Base-by-base conservation (phyloP, 2,888 invertebrate genomes). In the Eupithecia pulchellata region DNA sequence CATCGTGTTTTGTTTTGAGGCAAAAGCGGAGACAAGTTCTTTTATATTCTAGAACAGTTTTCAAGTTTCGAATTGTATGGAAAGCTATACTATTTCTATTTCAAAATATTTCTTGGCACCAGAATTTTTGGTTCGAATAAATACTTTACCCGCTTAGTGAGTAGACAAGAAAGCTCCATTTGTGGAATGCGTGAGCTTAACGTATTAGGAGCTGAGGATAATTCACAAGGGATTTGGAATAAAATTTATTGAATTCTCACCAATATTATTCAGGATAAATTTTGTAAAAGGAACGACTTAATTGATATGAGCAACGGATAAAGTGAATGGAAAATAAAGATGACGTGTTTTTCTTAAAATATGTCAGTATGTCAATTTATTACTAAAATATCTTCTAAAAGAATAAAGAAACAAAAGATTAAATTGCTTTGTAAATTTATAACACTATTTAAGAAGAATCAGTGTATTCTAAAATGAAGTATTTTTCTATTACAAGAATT, bases 171-270 rank as follows among this genome's bases (percentile, higher is more conserved):
- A 71, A 25, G 67, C 29, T 42, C 55, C 64, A 32, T 39, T 66
- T 30, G 9, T 36, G 62, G 68, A 72, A 72, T 68, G 72, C 62
- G 66, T 30, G 27, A 65, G 68, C 66, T 63, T 62, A 62, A 72
- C 63, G 63, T 68, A 68, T 72, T 66, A 63, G 14, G 25, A 61
- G 64, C 67, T 55, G 42, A 32, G 42, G 65, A 72, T 27, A 36
- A 68, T 36, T 32, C 62, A 47, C 20, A 42, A 27, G 32, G 65
- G 64, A 66, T 42, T 68, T 65, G 6, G 32, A 42, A 14, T 55
- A 25, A 67, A 68, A 29, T 71, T 71, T 71, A 68, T 71, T 57
- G 36, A 52, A 32, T 42, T 65, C 39, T 34, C 34, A 20, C 36
- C 52, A 68, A 71, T 64, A 71, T 64, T 52, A 67, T 9, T 66